Evolutionary conservation across 2,888 invertebrate genomes (phyloP), one percentile per base, ranked within the genome.

Genomic region (Eupeodes luniger): DNA sequence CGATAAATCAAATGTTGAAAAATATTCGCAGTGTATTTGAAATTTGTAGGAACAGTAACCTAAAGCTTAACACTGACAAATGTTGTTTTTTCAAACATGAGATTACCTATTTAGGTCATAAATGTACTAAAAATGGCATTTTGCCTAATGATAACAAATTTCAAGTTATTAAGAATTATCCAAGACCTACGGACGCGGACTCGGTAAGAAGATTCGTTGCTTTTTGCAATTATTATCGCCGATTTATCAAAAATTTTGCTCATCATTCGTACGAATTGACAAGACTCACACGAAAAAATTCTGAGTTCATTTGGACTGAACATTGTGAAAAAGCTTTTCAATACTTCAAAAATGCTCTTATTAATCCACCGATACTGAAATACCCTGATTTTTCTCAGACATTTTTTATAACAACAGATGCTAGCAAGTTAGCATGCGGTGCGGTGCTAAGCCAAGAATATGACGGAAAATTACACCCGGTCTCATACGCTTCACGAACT

Each of bases 361-460:
- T 53, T 72, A 53, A 34, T 34, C 55, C 61, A 57, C 27, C 27
- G 12, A 62, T 72, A 51, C 7, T 72, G 36, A 57, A 67, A 40
- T 79, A 79, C n/a, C 80, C 80, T 34, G 74, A 81, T 57, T 74
- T 72, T 53, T 7, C 12, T 19, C 5, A 61, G 64, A n/a, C 12
- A 6, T 74, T 74, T 34, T 40, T 4, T n/a, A 57, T 61, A 47
- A 90, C 87, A 10, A 81, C 83, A 7, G 90, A 89, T 40, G 89
- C 85, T 9, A 83, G 81, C 72, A 84, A 90, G 72, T 5, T 55
- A 27, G 87, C 77, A 2, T 79, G 61, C 19, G 90, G 84, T 10
- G 89, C 86, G 1, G 88, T 90, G n/a, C 27, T 90, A 5, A 85
- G 81, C 51, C 90, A 89, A 55, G 77, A 86, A 10, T 19, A 75